Conservation (phyloP, 2,888 invertebrate genomes). For the Troides helena region DNA sequence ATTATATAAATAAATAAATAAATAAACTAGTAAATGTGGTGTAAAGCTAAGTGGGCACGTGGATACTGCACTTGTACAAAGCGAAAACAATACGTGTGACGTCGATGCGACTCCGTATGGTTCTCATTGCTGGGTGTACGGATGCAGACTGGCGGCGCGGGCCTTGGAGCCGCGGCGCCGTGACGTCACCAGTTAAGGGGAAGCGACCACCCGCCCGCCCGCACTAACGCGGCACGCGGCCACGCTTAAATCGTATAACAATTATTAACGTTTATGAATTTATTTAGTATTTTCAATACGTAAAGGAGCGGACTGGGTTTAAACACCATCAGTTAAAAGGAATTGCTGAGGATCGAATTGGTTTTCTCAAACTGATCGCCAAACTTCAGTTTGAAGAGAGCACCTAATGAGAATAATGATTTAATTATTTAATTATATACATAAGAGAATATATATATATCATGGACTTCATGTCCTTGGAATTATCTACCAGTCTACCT, state of each 20-base stretch:
- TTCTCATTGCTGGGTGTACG: constrained; percentile 67
- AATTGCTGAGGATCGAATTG: no score
- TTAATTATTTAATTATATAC: no score
- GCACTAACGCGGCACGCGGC: constrained; percentile 10
- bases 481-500: no score
- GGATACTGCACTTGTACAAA: constrained; percentile 60
- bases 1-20: constrained; percentile 36
- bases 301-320: no score
- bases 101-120: constrained; percentile 47
- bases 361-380: no score
- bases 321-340: no score
- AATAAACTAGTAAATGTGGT: constrained; percentile 33
- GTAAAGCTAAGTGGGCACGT: constrained; percentile 58
- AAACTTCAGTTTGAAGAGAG: no score
- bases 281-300: no score
- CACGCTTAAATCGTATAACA: neutral
- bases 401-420: no score
- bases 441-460: no score
- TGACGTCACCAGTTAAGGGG: constrained; percentile 60
- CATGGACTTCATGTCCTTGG: no score
- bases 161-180: constrained; percentile 47
- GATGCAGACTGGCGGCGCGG: constrained; percentile 52
- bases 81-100: constrained; percentile 49
- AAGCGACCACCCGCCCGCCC: constrained; percentile 24
- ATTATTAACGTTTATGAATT: no score